Evolutionary conservation across 2,113 vertebrate genomes (phyloP).

Genomic region (Calyptommatus sinebrachiatus): DNA sequence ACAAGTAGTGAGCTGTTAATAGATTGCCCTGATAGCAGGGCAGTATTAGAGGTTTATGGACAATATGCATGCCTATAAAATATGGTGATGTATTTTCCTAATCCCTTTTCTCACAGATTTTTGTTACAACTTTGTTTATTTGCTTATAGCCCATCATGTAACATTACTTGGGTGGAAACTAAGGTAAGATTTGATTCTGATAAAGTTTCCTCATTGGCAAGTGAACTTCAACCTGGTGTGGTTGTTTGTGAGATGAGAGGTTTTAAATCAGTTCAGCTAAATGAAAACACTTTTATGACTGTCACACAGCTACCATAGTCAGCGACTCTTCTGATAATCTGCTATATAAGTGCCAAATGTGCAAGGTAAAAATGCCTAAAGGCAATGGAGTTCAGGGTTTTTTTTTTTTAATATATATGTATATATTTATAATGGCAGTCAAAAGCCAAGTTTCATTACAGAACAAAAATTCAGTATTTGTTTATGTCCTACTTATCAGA

Average conservation of each 20-base stretch:
- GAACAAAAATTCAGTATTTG: constrained; percentile 53
- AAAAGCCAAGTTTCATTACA: constrained; percentile 62
- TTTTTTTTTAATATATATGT: constrained; percentile 21
- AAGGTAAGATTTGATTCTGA: constrained; percentile 34
- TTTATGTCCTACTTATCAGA: constrained; percentile 40
- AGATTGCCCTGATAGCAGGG: too few relatives aligned
- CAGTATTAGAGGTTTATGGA: too few relatives aligned
- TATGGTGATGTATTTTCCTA: not conserved
- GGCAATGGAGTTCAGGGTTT: constrained; percentile 42
- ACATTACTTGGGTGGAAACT: constrained; percentile 41
- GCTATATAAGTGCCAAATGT: constrained; percentile 59
- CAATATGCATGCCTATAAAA: not conserved
- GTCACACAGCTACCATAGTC: constrained; percentile 66
- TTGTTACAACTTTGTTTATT: constrained; percentile 23
- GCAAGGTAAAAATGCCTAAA: constrained; percentile 51
- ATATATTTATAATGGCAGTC: constrained; percentile 53
- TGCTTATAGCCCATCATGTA: constrained; percentile 47
- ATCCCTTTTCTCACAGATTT: not conserved
- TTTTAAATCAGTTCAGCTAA: constrained; percentile 57
- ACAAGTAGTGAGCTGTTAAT: too few relatives aligned
- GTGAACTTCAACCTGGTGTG: constrained; percentile 50
- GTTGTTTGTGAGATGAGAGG: constrained; percentile 49
- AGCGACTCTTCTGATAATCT: constrained; percentile 57
- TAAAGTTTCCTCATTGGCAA: constrained; percentile 47
- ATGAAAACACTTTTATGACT: constrained; percentile 59